Evolutionary conservation across 2,797 vertebrate genomes (phyloP), one percentile per base, ranked within the genome.

Genomic region (Heliangelus exortis): DNA sequence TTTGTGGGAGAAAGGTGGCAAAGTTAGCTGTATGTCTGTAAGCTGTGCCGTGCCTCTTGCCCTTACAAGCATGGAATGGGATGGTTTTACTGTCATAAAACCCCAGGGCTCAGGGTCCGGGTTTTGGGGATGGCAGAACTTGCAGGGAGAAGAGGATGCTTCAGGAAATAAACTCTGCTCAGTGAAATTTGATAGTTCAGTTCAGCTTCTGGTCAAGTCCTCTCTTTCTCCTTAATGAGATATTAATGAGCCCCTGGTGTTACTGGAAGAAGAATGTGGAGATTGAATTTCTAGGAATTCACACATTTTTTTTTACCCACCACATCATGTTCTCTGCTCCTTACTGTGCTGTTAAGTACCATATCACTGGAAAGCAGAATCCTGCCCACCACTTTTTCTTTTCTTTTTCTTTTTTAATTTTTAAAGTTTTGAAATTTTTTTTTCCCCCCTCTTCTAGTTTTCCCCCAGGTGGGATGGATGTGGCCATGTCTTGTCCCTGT

Each of bases 211-310:
- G 9, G 3, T 59, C n/a, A 63, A 66, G 36, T 36, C 51, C 21
- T 78, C 34, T 59, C 53, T 62, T 87, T 80, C 28, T n/a, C 18
- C 10, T 84, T 75, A 45, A 74, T 18, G 31, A 58, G 58, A 36
- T 54, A 25, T 58, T 76, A 50, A 66, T 55, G 63, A 80, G 12
- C 39, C 82, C 15, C 47, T 76, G 54, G 84, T n/a, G 34, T n/a
- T 53, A 39, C 59, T 61, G 47, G 71, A 74, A 68, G 71, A 75
- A 66, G 26, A 57, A 29, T 2, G 33, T 10, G 71, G 45, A 69
- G 75, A 25, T 72, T 28, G 21, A 62, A 90, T 96, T 90, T 82
- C 72, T 51, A 50, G 14, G 39, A 62, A 20, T 63, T 87, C 81
- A 66, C 26, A 25, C 16, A 12, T 50, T 66, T 93, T 92, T 36